These are phyloP conservation scores for Urophycis tenuis DNA, from an alignment of 2,797 vertebrate species.

Conservation along the genomic window DNA sequence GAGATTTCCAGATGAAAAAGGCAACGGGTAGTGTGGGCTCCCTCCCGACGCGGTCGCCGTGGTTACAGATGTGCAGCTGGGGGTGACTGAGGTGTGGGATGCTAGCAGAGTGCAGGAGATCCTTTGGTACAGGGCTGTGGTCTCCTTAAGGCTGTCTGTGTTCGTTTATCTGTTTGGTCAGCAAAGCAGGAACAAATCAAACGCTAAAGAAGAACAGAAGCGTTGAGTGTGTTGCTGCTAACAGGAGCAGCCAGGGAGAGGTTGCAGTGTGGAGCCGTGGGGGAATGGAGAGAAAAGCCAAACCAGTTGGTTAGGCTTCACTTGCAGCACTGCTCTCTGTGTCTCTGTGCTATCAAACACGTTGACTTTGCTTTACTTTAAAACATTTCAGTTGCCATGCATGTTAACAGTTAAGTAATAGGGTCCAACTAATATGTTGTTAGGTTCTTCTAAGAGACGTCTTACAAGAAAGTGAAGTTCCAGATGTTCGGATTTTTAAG, in stretches of 20 bases:
- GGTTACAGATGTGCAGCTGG: neutral
- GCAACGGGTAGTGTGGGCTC: neutral
- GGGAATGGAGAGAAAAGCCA: neutral
- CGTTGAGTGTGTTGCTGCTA: neutral
- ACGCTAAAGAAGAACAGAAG: neutral
- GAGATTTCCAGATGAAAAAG: neutral
- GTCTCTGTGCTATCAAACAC: neutral
- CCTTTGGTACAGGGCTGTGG: neutral
- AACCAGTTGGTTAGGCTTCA: neutral
- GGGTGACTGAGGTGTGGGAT: neutral
- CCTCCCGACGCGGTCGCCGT: neutral
- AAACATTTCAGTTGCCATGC: neutral
- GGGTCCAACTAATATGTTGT: too few species aligned
- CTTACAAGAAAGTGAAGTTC: too few species aligned
- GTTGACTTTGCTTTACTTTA: neutral
- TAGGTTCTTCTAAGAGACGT: too few species aligned
- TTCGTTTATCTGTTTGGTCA: neutral
- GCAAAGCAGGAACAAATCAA: neutral
- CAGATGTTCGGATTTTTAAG: too few species aligned
- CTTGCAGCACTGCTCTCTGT: neutral
- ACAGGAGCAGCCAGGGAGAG: neutral
- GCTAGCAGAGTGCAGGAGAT: neutral
- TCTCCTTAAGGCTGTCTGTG: neutral
- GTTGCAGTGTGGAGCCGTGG: neutral
- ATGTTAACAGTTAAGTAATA: neutral